Conservation (phyloP, 2,888 invertebrate species). For the Euspilapteryx auroguttella region DNA sequence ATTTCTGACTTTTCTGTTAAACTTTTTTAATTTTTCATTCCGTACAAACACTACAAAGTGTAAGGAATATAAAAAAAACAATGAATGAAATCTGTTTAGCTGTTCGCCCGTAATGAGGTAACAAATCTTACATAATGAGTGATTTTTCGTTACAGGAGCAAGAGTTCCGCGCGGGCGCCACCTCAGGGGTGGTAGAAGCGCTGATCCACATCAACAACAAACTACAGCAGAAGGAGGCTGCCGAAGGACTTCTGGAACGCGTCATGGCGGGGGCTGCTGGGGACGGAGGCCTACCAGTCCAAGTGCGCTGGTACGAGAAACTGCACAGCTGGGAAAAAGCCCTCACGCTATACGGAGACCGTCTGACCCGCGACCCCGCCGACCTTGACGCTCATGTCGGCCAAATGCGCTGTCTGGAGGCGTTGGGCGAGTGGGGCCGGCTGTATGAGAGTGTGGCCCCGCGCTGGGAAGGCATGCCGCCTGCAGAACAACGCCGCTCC, state of each 20-base stretch:
- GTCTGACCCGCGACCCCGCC: conserved; percentile 64
- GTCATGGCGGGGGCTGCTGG: conserved; percentile 80
- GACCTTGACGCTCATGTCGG: conserved; percentile 86
- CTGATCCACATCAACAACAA: conserved; percentile 97
- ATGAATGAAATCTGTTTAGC: too few relatives aligned
- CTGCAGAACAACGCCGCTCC: conserved; percentile 65
- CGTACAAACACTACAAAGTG: too few relatives aligned
- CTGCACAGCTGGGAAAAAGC: conserved; percentile 99
- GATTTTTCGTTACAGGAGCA: too few relatives aligned
- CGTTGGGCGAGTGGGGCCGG: conserved; percentile 94
- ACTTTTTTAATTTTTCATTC: too few relatives aligned
- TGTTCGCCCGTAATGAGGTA: too few relatives aligned
- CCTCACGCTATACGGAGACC: conserved; percentile 80
- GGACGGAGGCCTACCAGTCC: conserved; percentile 62
- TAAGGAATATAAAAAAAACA: too few relatives aligned
- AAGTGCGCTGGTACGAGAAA: conserved; percentile 98
- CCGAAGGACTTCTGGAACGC: conserved; percentile 88
- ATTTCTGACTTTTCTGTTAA: too few relatives aligned
- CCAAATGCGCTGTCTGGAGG: conserved; percentile 94
- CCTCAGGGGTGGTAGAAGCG: conserved; percentile 87
- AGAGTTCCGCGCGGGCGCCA: conserved; percentile 84
- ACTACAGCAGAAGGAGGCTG: conserved; percentile 96
- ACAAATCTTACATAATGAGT: too few relatives aligned
- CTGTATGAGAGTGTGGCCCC: conserved; percentile 79
- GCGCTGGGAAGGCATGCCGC: conserved; percentile 72